Percentiles rank a stretch among this genome's conserved stretches.
Evolutionary conservation across 2,888 invertebrate species (phyloP).

Genomic region (Nomada ferruginata): DNA sequence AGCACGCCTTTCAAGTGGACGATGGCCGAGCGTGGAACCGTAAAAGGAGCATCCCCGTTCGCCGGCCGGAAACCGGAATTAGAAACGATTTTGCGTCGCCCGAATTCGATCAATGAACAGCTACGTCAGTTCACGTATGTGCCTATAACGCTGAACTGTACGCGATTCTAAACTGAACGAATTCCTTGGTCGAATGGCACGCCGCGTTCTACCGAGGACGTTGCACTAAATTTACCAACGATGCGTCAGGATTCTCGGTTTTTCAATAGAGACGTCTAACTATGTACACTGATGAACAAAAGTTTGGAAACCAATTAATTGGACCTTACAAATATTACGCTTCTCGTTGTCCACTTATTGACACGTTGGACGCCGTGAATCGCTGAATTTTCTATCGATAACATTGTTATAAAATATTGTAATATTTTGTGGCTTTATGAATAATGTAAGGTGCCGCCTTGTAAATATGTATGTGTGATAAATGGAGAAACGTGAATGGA

Average conservation of each 20-base stretch:
- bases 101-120: conserved; percentile 56
- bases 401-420: too few relatives aligned
- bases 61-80: conserved; percentile 58
- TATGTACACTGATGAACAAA: background rate
- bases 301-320: too few relatives aligned
- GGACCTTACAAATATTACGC: too few relatives aligned
- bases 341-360: too few relatives aligned
- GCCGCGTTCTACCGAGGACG: conserved; percentile 23
- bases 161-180: background rate
- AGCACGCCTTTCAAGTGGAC: conserved; percentile 1
- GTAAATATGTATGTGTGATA: too few relatives aligned
- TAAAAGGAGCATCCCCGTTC: conserved; percentile 49
- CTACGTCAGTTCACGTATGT: conserved; percentile 50
- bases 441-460: too few relatives aligned
- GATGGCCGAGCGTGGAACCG: conserved; percentile 21
- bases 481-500: too few relatives aligned
- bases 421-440: too few relatives aligned
- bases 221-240: conserved; percentile 57
- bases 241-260: conserved; percentile 51
- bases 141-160: conserved; percentile 48
- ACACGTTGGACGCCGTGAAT: too few relatives aligned
- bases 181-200: conserved; percentile 27
- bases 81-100: conserved; percentile 55
- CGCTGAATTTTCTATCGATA: too few relatives aligned
- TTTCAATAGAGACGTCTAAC: conserved; percentile 26